Evolutionary conservation across 2,113 vertebrate genomes (phyloP).

Genomic region (Tursiops truncatus): DNA sequence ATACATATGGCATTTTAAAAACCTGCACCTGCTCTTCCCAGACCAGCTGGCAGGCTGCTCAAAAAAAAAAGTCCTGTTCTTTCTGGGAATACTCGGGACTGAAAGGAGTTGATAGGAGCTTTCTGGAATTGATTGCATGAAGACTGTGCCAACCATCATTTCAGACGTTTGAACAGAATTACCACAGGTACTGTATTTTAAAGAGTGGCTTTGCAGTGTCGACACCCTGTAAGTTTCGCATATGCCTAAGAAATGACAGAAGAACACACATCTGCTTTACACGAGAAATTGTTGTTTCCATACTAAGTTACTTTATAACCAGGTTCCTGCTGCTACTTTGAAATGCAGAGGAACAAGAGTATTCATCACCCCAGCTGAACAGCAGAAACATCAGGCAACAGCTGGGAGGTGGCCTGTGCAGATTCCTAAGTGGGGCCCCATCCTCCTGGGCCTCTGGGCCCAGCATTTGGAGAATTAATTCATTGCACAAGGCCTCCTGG

Average conservation of each 20-base stretch:
- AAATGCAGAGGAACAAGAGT: neutral
- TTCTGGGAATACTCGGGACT: constrained; percentile 52
- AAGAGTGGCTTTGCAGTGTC: constrained; percentile 34
- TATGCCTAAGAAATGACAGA: neutral
- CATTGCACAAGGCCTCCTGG: neutral
- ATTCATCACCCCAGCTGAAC: neutral
- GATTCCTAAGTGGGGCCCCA: no score
- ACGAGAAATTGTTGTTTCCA: neutral
- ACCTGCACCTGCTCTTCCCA: constrained; percentile 48
- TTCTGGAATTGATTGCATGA: constrained; percentile 27
- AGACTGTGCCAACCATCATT: constrained; percentile 23
- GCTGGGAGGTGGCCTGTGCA: neutral
- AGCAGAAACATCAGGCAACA: neutral
- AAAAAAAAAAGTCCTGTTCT: constrained; percentile 31
- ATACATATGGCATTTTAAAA: constrained; percentile 52
- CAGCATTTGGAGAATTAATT: neutral
- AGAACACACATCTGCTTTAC: neutral
- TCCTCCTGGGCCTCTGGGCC: neutral
- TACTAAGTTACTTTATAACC: neutral
- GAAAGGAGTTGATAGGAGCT: constrained; percentile 38
- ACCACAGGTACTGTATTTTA: neutral
- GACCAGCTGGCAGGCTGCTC: constrained; percentile 60
- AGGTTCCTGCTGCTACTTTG: neutral
- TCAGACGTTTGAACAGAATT: constrained; percentile 38
- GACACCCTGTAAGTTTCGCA: constrained; percentile 28